Conservation (phyloP, 2,888 invertebrate genomes). For the Notocelia uddmanniana region DNA sequence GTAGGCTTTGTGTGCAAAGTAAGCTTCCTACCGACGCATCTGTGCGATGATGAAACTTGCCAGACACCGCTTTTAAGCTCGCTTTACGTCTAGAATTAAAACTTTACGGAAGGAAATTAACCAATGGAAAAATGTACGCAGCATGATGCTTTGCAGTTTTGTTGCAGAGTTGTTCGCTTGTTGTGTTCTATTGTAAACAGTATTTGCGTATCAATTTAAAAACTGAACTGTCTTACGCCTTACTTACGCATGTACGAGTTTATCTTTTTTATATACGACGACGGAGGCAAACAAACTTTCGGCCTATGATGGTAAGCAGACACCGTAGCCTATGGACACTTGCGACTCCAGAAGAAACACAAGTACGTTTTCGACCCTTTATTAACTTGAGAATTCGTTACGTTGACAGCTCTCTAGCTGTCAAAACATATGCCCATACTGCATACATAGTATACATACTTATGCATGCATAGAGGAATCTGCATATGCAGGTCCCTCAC, state of each 20-base stretch:
- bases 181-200: neutral
- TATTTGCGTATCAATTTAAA: neutral
- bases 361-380: no score
- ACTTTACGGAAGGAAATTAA: slow-evolving; percentile 83
- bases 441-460: no score
- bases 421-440: no score
- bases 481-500: no score
- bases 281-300: no score
- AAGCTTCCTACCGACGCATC: slow-evolving; percentile 83
- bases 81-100: slow-evolving; percentile 84
- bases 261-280: no score
- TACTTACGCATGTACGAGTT: neutral
- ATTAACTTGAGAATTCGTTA: no score
- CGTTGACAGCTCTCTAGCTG: no score
- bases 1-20: slow-evolving; percentile 84
- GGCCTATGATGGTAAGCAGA: no score
- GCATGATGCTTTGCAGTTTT: slow-evolving; percentile 39
- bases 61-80: slow-evolving; percentile 83
- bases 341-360: no score
- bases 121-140: slow-evolving; percentile 71
- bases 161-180: neutral
- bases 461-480: no score
- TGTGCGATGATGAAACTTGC: slow-evolving; percentile 84
- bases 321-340: no score
- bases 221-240: neutral